Base-by-base conservation (phyloP, 2,888 invertebrate genomes). In the Tinea trinotella region DNA sequence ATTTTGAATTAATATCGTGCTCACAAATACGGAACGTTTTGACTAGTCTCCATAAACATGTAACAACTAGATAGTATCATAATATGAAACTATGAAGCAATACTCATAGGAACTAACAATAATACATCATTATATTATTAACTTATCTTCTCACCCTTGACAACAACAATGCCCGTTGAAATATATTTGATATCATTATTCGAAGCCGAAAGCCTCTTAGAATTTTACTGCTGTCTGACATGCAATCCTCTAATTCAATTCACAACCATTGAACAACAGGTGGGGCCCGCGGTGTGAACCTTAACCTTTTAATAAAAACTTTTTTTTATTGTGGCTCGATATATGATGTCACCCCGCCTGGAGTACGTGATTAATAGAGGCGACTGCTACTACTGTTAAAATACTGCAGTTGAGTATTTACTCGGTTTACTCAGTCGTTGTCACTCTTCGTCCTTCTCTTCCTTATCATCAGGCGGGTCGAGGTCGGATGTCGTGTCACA, bases 41-140 rank as follows among this genome's bases (percentile, higher is more conserved):
- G 74, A 79, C 74, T 79, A 76, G 74, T 76, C 64, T 74, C 71
- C 67, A 76, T 79, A 77, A 78, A 79, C 69, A 70, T 74, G 77
- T 75, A 74, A 55, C 53, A 18, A 71, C 68, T 17, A 46, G 46
- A 46, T 24, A 18, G 50, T 50, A 50, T 50, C 24, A 17, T n/a
- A 40, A 36, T 13, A 40, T 30, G 15, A 36, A 53, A 53, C 40
- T 34, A 40, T 36, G 22, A 20, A 64, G 68, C 66, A 74, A 76
- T 73, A 75, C 68, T 66, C 71, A 65, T 64, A 68, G 68, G 70
- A 70, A 70, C 30, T 70, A 71, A 68, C 68, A 71, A 76, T 79
- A 78, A 80, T 83, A 79, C 74, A 70, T 83, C 81, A 85, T 85
- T 84, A 85, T 76, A 83, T 78, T 81, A 84, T 85, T 85, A 85